Conservation (phyloP, 1,140 invertebrate species). For the Drosophila bocki region DNA sequence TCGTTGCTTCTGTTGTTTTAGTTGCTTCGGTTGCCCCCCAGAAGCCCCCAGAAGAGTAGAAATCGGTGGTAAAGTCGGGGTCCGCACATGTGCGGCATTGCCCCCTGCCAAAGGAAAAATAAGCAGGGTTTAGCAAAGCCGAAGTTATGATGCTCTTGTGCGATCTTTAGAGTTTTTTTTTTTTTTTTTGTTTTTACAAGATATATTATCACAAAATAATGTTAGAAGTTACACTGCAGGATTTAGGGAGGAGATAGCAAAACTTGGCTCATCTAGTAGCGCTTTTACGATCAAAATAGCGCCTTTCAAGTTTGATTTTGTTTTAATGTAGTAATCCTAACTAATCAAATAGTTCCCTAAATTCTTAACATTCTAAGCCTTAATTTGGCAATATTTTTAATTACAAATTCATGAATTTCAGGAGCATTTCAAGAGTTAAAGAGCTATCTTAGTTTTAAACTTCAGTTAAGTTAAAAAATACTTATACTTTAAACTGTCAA, state of each 20-base stretch:
- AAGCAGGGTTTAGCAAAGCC: background rate
- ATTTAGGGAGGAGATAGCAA: background rate
- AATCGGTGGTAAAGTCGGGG: constrained; percentile 31
- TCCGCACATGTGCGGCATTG: constrained; percentile 45
- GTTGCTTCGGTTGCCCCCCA: constrained; percentile 17
- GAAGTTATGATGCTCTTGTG: background rate
- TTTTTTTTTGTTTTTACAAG: background rate
- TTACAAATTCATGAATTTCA: background rate
- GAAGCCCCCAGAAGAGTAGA: constrained; percentile 13
- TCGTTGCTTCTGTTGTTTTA: background rate
- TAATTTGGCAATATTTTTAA: background rate
- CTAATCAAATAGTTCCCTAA: too few relatives aligned
- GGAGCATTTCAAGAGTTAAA: background rate
- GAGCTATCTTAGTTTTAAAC: background rate
- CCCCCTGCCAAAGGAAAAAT: constrained; percentile 16
- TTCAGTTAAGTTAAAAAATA: background rate
- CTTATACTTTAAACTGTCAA: background rate
- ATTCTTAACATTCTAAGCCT: too few relatives aligned
- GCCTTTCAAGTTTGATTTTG: background rate
- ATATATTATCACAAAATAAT: background rate
- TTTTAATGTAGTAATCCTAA: background rate
- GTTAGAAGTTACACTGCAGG: background rate
- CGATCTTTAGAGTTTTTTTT: too few relatives aligned
- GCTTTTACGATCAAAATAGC: background rate
- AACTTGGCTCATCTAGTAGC: background rate